These are phyloP conservation scores for Troides aeacus DNA, from an alignment of 2,888 invertebrate species.

Conservation along the genomic window DNA sequence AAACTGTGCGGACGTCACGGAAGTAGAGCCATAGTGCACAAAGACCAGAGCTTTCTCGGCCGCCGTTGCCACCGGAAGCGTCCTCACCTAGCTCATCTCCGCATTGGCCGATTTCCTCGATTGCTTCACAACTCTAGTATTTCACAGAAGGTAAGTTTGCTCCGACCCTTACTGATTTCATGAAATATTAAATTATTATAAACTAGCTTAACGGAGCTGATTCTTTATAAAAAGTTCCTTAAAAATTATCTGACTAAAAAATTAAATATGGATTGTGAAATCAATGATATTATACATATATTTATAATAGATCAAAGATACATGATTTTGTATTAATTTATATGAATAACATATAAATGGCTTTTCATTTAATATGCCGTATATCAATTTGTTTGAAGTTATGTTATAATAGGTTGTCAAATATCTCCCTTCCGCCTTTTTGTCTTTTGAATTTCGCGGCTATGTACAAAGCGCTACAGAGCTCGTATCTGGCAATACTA, in stretches of 20 bases:
- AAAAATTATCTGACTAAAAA: neutral
- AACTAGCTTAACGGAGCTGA: neutral
- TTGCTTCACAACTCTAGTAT: neutral
- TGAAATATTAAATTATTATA: neutral
- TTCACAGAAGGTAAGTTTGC: neutral
- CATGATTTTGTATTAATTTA: too few relatives aligned
- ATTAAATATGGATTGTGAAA: neutral
- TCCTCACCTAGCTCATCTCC: neutral
- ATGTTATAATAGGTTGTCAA: too few relatives aligned
- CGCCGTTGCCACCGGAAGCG: neutral
- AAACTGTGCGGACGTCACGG: neutral
- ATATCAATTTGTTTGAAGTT: too few relatives aligned
- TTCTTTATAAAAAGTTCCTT: neutral
- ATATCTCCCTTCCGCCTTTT: too few relatives aligned
- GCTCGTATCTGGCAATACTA: too few relatives aligned
- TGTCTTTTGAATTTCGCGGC: too few relatives aligned
- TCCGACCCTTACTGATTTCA: neutral
- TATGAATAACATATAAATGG: too few relatives aligned
- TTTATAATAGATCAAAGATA: too few relatives aligned
- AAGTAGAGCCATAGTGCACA: neutral
- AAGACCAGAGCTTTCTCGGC: conserved; percentile 1
- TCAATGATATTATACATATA: too few relatives aligned
- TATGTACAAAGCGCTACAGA: too few relatives aligned
- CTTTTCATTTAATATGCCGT: too few relatives aligned
- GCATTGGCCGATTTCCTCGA: neutral